Conservation (phyloP, 2,888 invertebrate species). For the Pyrrhia umbra region DNA sequence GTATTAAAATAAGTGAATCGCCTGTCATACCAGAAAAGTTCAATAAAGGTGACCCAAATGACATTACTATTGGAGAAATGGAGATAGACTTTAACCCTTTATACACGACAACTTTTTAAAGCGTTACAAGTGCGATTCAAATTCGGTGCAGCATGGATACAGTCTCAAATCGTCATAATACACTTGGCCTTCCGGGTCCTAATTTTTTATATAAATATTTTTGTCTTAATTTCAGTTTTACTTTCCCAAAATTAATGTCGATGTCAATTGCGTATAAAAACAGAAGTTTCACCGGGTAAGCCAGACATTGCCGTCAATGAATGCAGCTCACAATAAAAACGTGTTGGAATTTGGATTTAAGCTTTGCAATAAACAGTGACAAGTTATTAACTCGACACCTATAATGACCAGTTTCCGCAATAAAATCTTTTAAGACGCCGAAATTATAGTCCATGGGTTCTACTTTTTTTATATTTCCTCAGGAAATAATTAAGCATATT, state of each 20-base stretch:
- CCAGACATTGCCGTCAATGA: constrained; percentile 19
- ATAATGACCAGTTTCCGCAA: constrained; percentile 45
- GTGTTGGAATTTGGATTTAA: constrained; percentile 30
- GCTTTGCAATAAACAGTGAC: constrained; percentile 42
- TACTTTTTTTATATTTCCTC: constrained; percentile 37
- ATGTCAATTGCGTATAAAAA: not conserved
- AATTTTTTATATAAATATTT: not conserved
- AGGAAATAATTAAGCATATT: constrained; percentile 37
- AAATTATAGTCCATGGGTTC: constrained; percentile 20
- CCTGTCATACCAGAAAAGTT: constrained; percentile 6
- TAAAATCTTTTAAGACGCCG: constrained; percentile 37
- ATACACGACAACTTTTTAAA: no score
- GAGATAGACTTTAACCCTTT: no score
- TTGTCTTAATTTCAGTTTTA: not conserved
- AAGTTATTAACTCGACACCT: constrained; percentile 42
- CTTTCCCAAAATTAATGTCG: not conserved
- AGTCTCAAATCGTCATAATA: not conserved
- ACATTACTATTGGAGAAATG: constrained; percentile 11
- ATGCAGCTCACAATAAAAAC: constrained; percentile 38
- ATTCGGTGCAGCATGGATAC: no score
- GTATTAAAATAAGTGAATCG: constrained; percentile 4
- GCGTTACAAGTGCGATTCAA: no score
- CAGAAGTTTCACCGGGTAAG: constrained; percentile 25
- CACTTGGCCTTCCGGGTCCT: no score
- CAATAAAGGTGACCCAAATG: constrained; percentile 16